phyloP scores from a whole-genome alignment of 2,888 invertebrate species.

The Dolomedes plantarius region DNA sequence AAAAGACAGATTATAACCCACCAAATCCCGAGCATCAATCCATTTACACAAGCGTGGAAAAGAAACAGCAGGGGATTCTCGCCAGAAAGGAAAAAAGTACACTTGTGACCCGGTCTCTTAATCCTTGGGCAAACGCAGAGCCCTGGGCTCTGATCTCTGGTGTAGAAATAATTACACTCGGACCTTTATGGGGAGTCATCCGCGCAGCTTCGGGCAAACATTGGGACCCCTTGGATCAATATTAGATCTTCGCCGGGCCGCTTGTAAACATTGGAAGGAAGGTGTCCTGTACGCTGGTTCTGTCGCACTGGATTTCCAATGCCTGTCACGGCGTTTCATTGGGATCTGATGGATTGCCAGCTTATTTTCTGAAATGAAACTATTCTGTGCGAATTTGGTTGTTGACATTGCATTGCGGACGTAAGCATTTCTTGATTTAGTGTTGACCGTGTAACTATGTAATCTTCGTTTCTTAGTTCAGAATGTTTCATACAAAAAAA shows the following conservation, averaged over 20 bases:
- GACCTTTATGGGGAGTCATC: constrained; percentile 51
- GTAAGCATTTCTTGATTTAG: neutral
- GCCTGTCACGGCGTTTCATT: constrained; percentile 3
- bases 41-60: constrained; percentile 65
- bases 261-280: constrained; percentile 19
- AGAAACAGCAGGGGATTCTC: constrained; percentile 40
- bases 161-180: constrained; percentile 65
- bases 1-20: constrained; percentile 68
- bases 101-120: constrained; percentile 56
- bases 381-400: neutral
- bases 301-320: neutral
- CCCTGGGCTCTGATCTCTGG: constrained; percentile 35
- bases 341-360: constrained; percentile 4
- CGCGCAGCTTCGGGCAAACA: constrained; percentile 35
- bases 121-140: constrained; percentile 63
- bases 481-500: no score
- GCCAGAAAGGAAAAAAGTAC: neutral
- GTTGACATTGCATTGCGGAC: neutral
- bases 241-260: constrained; percentile 47
- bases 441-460: no score
- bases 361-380: constrained; percentile 9
- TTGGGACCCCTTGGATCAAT: constrained; percentile 50
- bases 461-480: no score
- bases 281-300: constrained; percentile 18
- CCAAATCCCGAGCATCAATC: constrained; percentile 50